Base-by-base conservation (phyloP, 2,797 vertebrate species). In the Dromococcyx pavoninus region DNA sequence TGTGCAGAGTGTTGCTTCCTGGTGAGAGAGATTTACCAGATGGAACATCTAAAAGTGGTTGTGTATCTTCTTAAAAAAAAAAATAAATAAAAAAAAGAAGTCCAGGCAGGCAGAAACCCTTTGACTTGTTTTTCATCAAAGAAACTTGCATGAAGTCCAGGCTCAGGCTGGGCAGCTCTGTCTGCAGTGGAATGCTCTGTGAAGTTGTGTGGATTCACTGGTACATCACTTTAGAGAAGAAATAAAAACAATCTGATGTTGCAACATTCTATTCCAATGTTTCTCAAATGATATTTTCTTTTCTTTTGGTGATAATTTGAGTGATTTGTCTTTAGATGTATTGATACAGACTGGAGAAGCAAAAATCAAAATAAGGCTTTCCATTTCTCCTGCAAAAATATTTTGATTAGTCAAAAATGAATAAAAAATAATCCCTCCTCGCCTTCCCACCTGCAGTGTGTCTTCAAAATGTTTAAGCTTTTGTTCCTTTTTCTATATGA, bases 301-400 rank as follows among this genome's bases (percentile, higher is more conserved):
- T 93, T 70, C 43, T 74, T 90, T 82, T 94, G 86, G 80, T 73
- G 92, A 73, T 11, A 22, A 86, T 84, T 77, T 21, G 53, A 86
- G 77, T 83, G 83, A 92, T 92, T 93, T 90, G 73, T 71, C 57
- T 91, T 93, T 46, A 86, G 73, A 39, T 67, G 27, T 67, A 84
- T 46, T 89, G 77, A 71, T 85, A 81, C 19, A 91, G 51, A 50
- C 37, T 41, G 32, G 23, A 85, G 41, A 87, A 89, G 44, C 57
- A 46, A 76, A 93, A 91, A 88, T 86, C 35, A 91, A 91, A 91
- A 60, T 58, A 88, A 80, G 9, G 6, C 10, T 83, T 88, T 77
- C 19, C 17, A 46, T 23, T 80, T 86, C 30, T 41, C 12, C 27
- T 77, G 37, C 6, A 64, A 60, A 88, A 93, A 44, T 57, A 17